Conservation (phyloP, 1,140 invertebrate species). For the Wasmannia auropunctata region DNA sequence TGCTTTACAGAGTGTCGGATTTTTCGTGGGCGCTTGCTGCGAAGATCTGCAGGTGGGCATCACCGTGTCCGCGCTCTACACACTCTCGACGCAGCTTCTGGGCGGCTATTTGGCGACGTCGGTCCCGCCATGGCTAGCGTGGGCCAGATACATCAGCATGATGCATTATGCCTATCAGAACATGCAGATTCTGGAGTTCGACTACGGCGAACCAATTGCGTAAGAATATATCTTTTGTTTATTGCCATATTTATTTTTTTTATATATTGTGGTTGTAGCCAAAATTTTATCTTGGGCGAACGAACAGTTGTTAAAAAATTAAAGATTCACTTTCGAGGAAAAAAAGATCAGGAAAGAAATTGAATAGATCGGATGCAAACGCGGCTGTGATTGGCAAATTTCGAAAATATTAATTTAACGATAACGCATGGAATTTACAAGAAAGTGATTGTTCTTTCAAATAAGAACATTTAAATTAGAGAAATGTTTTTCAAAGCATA, state of each 20-base stretch:
- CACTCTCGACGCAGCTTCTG: slow-evolving; percentile 92
- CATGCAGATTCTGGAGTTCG: slow-evolving; percentile 94
- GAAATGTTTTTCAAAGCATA: not conserved
- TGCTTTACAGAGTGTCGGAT: slow-evolving; percentile 90
- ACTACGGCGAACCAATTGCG: slow-evolving; percentile 89
- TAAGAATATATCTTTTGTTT: slow-evolving; percentile 83
- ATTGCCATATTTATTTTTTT: too few relatives aligned
- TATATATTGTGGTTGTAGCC: too few relatives aligned
- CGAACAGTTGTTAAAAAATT: not conserved
- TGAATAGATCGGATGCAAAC: not conserved
- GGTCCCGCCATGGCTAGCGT: slow-evolving; percentile 92
- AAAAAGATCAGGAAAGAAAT: not conserved
- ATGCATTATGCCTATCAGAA: slow-evolving; percentile 95
- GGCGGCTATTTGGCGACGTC: slow-evolving; percentile 93
- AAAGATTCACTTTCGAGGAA: not conserved
- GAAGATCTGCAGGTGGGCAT: slow-evolving; percentile 93
- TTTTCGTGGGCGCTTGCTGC: slow-evolving; percentile 93
- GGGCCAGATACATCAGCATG: slow-evolving; percentile 92
- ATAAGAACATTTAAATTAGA: not conserved
- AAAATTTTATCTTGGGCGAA: not conserved
- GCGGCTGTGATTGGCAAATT: not conserved
- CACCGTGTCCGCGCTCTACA: slow-evolving; percentile 92
- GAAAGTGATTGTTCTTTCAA: not conserved
- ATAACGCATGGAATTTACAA: not conserved
- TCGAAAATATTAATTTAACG: not conserved